Percentiles rank a stretch among this genome's conserved stretches.
Evolutionary conservation across 1,140 invertebrate species (phyloP).

Genomic region (Catajapyx aquilonaris): DNA sequence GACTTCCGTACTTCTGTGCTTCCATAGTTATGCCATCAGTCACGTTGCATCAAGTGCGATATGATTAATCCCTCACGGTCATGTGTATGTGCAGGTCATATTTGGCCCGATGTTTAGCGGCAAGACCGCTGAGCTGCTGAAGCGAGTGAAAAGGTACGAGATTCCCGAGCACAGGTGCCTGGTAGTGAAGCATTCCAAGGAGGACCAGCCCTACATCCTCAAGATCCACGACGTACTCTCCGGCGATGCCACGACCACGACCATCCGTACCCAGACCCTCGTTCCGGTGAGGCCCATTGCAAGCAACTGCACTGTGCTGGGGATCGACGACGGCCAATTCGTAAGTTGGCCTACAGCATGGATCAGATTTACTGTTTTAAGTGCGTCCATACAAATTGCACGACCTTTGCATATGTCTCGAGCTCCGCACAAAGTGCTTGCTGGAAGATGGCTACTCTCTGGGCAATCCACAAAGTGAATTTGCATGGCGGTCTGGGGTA

Average conservation of each 20-base stretch:
- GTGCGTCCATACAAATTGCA: too few relatives aligned
- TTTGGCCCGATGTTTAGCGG: slow-evolving; percentile 45
- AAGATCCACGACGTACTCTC: slow-evolving; percentile 30
- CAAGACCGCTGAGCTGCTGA: slow-evolving; percentile 40
- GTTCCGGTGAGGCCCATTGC: slow-evolving; percentile 18
- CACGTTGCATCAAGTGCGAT: too few relatives aligned
- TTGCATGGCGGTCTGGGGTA: too few relatives aligned
- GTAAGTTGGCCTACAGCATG: slow-evolving; percentile 21
- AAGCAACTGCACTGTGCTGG: slow-evolving; percentile 31
- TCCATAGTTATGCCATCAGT: too few relatives aligned
- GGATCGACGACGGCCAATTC: slow-evolving; percentile 45
- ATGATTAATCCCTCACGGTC: too few relatives aligned
- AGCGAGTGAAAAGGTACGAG: slow-evolving; percentile 33
- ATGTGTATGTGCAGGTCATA: slow-evolving; percentile 25
- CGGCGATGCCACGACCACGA: slow-evolving; percentile 29
- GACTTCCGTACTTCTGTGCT: too few relatives aligned
- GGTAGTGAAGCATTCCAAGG: slow-evolving; percentile 36
- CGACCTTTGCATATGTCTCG: background rate
- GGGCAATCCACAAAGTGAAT: too few relatives aligned
- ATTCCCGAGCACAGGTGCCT: slow-evolving; percentile 33
- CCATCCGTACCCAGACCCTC: slow-evolving; percentile 23
- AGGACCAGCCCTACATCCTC: slow-evolving; percentile 32
- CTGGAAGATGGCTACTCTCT: too few relatives aligned
- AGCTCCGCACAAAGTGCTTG: too few relatives aligned
- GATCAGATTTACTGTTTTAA: background rate